These are phyloP conservation scores for Aromia moschata DNA, from an alignment of 2,888 invertebrate genomes.

Conservation along the genomic window DNA sequence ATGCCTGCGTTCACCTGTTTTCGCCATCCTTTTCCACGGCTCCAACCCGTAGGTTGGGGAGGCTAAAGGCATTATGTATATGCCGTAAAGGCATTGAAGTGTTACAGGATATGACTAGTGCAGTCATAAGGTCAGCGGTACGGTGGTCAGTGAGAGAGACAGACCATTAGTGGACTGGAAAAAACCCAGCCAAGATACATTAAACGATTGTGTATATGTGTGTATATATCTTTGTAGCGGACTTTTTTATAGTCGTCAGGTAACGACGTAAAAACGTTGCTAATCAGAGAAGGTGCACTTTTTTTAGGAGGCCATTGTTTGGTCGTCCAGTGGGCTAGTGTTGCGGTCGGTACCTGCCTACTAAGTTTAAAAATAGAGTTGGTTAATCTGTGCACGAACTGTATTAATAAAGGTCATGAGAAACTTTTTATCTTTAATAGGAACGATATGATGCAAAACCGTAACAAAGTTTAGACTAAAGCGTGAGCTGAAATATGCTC, in stretches of 20 bases:
- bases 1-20: constrained; percentile 6
- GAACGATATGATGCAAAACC: too few relatives aligned
- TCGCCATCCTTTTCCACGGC: constrained; percentile 34
- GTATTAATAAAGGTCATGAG: too few relatives aligned
- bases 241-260: constrained; percentile 29
- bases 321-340: neutral
- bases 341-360: too few relatives aligned
- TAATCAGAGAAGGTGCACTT: neutral
- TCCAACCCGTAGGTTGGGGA: constrained; percentile 21
- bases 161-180: constrained; percentile 54
- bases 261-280: neutral
- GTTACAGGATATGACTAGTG: constrained; percentile 61
- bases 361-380: too few relatives aligned
- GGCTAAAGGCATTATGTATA: constrained; percentile 37
- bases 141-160: constrained; percentile 52
- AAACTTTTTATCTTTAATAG: too few relatives aligned
- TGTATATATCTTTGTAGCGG: constrained; percentile 20
- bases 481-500: too few relatives aligned
- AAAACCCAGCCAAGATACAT: constrained; percentile 44
- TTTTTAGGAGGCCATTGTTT: neutral
- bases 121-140: constrained; percentile 59
- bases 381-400: too few relatives aligned
- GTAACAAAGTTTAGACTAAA: too few relatives aligned
- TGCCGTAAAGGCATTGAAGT: constrained; percentile 54
- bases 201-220: constrained; percentile 33